phyloP scores from a whole-genome alignment of 2,797 vertebrate genomes.

The Parotocinclus haroldoi region DNA sequence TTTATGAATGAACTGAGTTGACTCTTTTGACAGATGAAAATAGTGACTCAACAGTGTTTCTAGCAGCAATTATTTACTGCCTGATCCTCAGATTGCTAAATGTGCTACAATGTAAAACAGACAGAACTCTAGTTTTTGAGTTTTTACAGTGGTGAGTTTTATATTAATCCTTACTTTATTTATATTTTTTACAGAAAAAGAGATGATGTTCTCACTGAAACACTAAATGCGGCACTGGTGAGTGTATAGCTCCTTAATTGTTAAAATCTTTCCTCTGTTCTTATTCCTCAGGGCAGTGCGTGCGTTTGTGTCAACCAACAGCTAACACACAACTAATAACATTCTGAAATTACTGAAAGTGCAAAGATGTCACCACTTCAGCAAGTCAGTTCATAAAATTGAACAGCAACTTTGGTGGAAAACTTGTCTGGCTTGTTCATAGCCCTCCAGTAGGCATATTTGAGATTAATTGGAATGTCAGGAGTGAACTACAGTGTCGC shows the following conservation, averaged over 20 bases:
- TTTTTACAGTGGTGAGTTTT: neutral
- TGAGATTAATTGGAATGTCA: too few relatives aligned
- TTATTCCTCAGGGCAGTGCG: neutral
- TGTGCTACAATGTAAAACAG: constrained; percentile 44
- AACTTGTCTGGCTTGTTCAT: too few relatives aligned
- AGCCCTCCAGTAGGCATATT: too few relatives aligned
- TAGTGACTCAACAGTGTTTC: constrained; percentile 39
- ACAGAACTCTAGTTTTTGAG: neutral
- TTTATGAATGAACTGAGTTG: too few relatives aligned
- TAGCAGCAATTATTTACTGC: constrained; percentile 16
- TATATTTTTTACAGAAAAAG: constrained; percentile 27
- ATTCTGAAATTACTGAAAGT: too few relatives aligned
- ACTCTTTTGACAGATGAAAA: constrained; percentile 45
- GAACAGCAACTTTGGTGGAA: too few relatives aligned
- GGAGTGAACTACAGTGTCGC: too few relatives aligned
- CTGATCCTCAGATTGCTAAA: constrained; percentile 48
- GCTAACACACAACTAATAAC: too few relatives aligned
- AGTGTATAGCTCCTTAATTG: constrained; percentile 18
- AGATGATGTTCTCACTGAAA: constrained; percentile 41
- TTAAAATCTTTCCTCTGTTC: neutral
- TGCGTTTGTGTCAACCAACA: neutral
- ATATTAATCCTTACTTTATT: constrained; percentile 19
- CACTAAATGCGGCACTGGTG: constrained; percentile 48
- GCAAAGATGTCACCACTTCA: too few relatives aligned
- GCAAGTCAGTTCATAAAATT: too few relatives aligned